phyloP scores from a whole-genome alignment of 2,797 vertebrate genomes.

The Scyliorhinus canicula region DNA sequence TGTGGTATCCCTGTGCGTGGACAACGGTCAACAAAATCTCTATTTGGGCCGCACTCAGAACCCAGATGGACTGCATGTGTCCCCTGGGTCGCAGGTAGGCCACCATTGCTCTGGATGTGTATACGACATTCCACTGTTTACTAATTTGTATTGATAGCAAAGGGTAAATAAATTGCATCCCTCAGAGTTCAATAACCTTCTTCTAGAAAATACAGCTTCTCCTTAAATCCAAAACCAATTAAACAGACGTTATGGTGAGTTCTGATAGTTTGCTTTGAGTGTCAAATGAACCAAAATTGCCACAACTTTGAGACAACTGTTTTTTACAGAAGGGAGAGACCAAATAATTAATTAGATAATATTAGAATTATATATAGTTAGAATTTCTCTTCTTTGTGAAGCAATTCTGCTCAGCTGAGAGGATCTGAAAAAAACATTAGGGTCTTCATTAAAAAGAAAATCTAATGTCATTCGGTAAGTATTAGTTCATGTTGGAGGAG shows the following conservation, averaged over 20 bases:
- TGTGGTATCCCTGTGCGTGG: too few species aligned
- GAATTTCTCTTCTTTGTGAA: background rate
- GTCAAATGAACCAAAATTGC: background rate
- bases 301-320: background rate
- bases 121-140: background rate
- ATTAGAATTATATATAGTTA: too few species aligned
- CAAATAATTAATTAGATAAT: too few species aligned
- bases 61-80: too few species aligned
- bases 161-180: background rate
- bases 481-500: background rate
- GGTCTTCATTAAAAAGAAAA: background rate
- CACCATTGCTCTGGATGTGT: background rate
- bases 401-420: background rate
- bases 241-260: background rate
- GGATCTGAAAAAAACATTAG: background rate
- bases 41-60: too few species aligned
- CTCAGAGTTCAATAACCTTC: background rate
- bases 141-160: background rate
- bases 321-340: background rate
- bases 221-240: constrained; percentile 18
- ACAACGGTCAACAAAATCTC: too few species aligned
- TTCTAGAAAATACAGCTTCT: background rate
- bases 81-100: too few species aligned
- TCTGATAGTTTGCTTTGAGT: background rate
- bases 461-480: background rate